A percentile compares a stretch with the other conserved stretches of the same genome.
Evolutionary conservation across 2,888 invertebrate species (phyloP).

Genomic region (Slavum lentiscoides): DNA sequence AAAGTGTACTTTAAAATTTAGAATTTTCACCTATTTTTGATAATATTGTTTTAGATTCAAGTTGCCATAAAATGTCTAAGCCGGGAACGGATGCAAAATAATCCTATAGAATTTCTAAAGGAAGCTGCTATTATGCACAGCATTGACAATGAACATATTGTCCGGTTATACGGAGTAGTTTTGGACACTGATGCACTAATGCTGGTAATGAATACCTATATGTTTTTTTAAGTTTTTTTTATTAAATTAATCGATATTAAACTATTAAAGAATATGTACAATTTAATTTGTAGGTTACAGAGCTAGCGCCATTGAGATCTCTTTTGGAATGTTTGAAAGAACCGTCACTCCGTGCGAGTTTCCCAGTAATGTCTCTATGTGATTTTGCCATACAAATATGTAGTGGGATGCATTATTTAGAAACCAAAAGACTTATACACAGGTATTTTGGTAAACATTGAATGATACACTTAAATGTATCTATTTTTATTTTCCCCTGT

Average conservation of each 20-base stretch:
- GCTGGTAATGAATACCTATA: slow-evolving; percentile 55
- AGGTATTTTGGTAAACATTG: slow-evolving; percentile 62
- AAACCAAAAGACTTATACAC: slow-evolving; percentile 94
- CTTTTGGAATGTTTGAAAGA: slow-evolving; percentile 94
- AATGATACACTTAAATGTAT: not conserved
- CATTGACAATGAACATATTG: slow-evolving; percentile 95
- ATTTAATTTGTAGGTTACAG: slow-evolving; percentile 72
- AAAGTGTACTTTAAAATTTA: not conserved
- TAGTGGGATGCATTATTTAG: slow-evolving; percentile 97
- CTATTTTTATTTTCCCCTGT: slow-evolving; percentile 49
- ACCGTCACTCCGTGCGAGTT: slow-evolving; percentile 84
- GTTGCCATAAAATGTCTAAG: slow-evolving; percentile 97
- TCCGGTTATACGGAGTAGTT: slow-evolving; percentile 95
- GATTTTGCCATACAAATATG: slow-evolving; percentile 95
- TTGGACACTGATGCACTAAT: slow-evolving; percentile 84
- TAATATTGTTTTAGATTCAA: slow-evolving; percentile 70
- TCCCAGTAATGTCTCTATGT: slow-evolving; percentile 88
- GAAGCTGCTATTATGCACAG: slow-evolving; percentile 99
- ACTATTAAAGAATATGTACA: not conserved
- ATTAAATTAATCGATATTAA: not conserved
- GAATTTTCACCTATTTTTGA: not conserved
- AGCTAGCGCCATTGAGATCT: slow-evolving; percentile 92
- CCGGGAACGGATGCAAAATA: slow-evolving; percentile 92
- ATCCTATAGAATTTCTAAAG: slow-evolving; percentile 94
- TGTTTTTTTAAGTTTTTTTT: not conserved